Evolutionary conservation across 2,113 vertebrate species (phyloP), one percentile per base, ranked within the genome.

Genomic region (Malurus alboscapulatus): DNA sequence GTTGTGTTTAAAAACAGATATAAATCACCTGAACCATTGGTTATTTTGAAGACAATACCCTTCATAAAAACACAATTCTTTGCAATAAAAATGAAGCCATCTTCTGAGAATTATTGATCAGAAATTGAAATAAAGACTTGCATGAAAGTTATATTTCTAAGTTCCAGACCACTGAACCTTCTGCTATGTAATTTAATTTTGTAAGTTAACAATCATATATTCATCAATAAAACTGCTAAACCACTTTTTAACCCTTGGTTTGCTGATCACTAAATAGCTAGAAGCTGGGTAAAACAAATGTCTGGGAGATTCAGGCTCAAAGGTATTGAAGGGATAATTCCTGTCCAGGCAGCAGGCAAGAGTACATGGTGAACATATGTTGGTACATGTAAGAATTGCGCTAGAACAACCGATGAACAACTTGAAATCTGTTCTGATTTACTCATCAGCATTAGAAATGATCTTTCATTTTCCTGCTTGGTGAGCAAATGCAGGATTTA

Each of bases 1-100:
- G 13, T 74, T 82, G 55, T n/a, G 24, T 68, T 95, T 91, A 84
- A 63, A 67, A 92, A 69, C 38, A 94, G 44, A 66, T 78, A 79
- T 66, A 77, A 96, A 76, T 83, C 50, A 73, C 47, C 62, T 78
- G 66, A 75, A 93, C 87, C 26, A 48, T 38, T 75, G 53, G n/a
- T 84, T 95, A 66, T 75, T 92, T 94, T 92, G 72, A 63, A 96
- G 51, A 69, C 83, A 92, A 62, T 71, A 30, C 14, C 34, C 63
- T 91, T 91, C 81, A 50, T 63, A 65, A 74, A 76, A 72, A 25
- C n/a, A 68, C 12, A 72, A 17, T 9, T 62, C 21, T 66, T 85
- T 66, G 55, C 74, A 93, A 76, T 87, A 51, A 82, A 75, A 84
- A 58, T 58, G 3, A 47, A 85, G 27, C 32, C 58, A 72, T 82